Base-by-base conservation (phyloP, 35 echinoderm and acorn worm species). In the Hemicentrotus pulcherrimus region DNA sequence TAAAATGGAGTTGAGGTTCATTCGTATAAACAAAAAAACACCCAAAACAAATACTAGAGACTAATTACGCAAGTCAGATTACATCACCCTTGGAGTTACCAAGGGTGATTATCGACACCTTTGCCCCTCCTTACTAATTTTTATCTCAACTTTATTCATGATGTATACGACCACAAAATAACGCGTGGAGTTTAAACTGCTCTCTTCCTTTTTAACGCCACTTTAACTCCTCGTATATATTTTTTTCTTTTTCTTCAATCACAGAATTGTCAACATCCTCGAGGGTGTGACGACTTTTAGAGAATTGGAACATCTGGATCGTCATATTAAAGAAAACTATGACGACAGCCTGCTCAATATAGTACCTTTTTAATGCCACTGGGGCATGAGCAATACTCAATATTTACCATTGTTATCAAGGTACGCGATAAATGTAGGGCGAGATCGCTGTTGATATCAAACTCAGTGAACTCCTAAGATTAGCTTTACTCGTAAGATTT, bases 321-420 rank as follows among this genome's bases (percentile, higher is more conserved):
- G 5, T 55, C 50, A 55, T 55, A 15, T 55, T 55, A 14, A 14
- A 14, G n/a, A 55, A 55, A 55, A 55, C 1, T 10, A 55, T 11
- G 50, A 55, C 50, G 50, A 55, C 19, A 7, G 19, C 7, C 19
- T 78, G 22, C 65, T 78, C 19, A n/a, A 78, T n/a, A 7, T 28
- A 78, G 7, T 8, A 78, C 65, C 22, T 7, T 78, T 78, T 2
- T n/a, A 78, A 78, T 28, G 65, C 65, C 28, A 78, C 22, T 78
- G 65, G 65, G 65, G 65, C 65, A n/a, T 78, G 65, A 78, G 22
- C 28, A 78, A 28, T 78, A 78, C 65, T 78, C 65, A 78, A 78
- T 78, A 78, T 78, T 78, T 78, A 78, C 65, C 19, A 78, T 78
- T 28, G 65, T n/a, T 78, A 78, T 78, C 65, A 78, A 78, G 65